These are phyloP conservation scores for Hyposmocoma kahamanoa DNA, from an alignment of 1,140 invertebrate species.

Conservation along the genomic window DNA sequence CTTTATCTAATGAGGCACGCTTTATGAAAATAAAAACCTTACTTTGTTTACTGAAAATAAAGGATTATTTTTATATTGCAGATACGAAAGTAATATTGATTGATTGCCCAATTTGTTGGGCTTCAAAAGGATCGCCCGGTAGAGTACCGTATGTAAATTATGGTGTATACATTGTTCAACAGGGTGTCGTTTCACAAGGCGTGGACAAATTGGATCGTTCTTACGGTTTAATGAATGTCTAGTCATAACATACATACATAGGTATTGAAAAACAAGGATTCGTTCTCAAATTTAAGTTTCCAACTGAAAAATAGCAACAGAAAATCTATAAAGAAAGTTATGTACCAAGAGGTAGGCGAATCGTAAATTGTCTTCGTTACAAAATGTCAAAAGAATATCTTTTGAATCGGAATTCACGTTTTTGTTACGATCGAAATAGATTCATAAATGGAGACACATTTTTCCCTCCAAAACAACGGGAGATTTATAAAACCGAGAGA, in stretches of 20 bases:
- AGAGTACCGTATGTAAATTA: conserved; percentile 20
- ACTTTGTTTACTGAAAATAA: conserved; percentile 24
- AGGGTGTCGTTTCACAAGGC: conserved; percentile 29
- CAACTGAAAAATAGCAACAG: no score
- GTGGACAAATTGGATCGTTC: conserved; percentile 38
- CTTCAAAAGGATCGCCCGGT: conserved; percentile 20
- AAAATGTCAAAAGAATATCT: no score
- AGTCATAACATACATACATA: conserved; percentile 22
- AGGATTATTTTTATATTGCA: conserved; percentile 30
- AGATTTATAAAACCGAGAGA: background rate
- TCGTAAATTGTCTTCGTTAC: no score
- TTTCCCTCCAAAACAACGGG: conserved; percentile 13
- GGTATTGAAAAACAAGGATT: no score
- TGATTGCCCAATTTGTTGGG: conserved; percentile 41
- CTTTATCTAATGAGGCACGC: no score
- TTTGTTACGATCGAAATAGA: background rate
- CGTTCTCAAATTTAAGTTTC: no score
- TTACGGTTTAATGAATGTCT: conserved; percentile 25
- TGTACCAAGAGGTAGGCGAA: no score
- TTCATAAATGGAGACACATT: conserved; percentile 20
- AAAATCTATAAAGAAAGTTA: no score
- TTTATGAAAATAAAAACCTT: no score
- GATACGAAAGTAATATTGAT: conserved; percentile 42
- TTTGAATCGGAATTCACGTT: no score
- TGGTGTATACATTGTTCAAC: conserved; percentile 31